Base-by-base conservation (phyloP, 1,140 invertebrate species). In the Heliconius hermathena region DNA sequence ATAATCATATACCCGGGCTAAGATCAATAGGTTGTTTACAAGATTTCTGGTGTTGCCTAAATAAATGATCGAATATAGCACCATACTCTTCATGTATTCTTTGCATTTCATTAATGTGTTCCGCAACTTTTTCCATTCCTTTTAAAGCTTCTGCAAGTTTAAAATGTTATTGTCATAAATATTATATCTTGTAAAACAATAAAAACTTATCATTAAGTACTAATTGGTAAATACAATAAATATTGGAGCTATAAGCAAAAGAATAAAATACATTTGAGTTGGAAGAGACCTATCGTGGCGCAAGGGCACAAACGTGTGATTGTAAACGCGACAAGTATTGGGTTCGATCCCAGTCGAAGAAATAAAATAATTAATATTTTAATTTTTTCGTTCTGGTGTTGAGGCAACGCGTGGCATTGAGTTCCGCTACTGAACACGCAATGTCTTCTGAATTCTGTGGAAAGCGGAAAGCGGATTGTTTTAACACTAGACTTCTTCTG, bases 81-180 rank as follows among this genome's bases (percentile, higher is more conserved):
- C 99, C 99, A 94, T 99, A 99, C 95, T 99, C 99, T 95, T 99
- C 99, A 93, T 99, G 99, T 89, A 99, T 99, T 95, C 99, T 96
- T 96, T 99, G 99, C 99, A 99, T 99, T 95, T 99, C 99, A 94
- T 99, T 99, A 85, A 99, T 99, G 94, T 99, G 99, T 95, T 99
- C 99, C n/a, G 99, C 99, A 75, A 99, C 99, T 93, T 99, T 98
- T 93, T 99, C 99, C 99, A 99, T 99, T 79, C 98, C 98, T 90
- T 98, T 98, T 38, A 99, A 95, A 78, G 98, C 98, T 95, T 98
- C 98, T 98, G 96, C 83, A 91, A 92, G 38, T 54, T 74, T 18
- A 60, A 72, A 66, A 29, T 66, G 3, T 26, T 6, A 66, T 11
- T 66, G 9, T 26, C 9, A 66, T 16, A 16, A 29, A 29, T 29